Percentiles rank a stretch among this genome's conserved stretches.
phyloP scores from a whole-genome alignment of 2,113 vertebrate species.

The Hiodon tergisus region DNA sequence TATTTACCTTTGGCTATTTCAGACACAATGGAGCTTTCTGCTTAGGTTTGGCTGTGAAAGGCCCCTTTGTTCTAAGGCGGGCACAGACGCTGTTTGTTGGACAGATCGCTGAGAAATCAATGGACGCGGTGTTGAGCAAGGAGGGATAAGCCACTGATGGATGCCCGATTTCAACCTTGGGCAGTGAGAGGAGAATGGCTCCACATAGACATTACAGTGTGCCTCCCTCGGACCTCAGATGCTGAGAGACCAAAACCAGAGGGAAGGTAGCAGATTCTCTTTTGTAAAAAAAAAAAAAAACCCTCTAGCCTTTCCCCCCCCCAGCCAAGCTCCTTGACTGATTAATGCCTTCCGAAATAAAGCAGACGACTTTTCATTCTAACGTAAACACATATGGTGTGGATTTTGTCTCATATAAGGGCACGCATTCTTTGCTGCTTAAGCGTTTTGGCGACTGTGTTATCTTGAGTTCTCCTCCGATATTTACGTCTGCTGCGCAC shows the following conservation, averaged over 20 bases:
- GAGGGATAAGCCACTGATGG: conserved; percentile 3
- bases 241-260: conserved; percentile 15
- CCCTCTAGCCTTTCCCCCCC: conserved; percentile 23
- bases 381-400: conserved; percentile 57
- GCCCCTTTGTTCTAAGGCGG: background rate
- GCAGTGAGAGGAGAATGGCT: background rate
- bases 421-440: conserved; percentile 38
- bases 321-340: conserved; percentile 41
- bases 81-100: background rate
- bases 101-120: background rate
- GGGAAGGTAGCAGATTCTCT: conserved; percentile 21
- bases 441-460: conserved; percentile 45
- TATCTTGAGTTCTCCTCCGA: conserved; percentile 39
- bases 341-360: conserved; percentile 41
- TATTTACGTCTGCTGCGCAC: conserved; percentile 46
- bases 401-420: conserved; percentile 49
- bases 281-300: conserved; percentile 29
- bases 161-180: background rate
- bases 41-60: background rate
- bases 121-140: background rate
- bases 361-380: conserved; percentile 38
- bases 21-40: background rate
- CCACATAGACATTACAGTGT: background rate
- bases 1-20: background rate
- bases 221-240: background rate